Conservation (phyloP, 2,888 invertebrate species). For the Cylindroiulus punctatus region DNA sequence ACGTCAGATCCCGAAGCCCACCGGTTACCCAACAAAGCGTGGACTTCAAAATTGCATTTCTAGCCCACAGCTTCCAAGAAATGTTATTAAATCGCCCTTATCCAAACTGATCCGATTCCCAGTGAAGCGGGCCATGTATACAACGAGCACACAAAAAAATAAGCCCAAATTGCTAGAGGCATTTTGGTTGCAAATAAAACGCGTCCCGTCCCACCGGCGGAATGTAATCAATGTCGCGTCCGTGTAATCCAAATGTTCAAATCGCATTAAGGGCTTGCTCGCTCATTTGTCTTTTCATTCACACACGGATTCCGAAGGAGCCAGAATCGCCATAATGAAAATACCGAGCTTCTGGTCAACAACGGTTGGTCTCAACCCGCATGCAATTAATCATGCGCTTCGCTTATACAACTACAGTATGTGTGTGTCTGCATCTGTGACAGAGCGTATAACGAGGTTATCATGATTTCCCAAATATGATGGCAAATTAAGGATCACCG, state of each 20-base stretch:
- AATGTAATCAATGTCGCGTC: slow-evolving; percentile 37
- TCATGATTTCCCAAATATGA: slow-evolving; percentile 45
- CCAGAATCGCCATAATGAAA: slow-evolving; percentile 30
- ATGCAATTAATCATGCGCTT: slow-evolving; percentile 26
- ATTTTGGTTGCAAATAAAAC: slow-evolving; percentile 28
- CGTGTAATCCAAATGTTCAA: slow-evolving; percentile 35
- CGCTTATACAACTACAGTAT: no score
- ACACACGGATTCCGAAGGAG: slow-evolving; percentile 14
- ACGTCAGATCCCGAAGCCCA: neutral
- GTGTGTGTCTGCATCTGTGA: neutral
- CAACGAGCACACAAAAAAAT: neutral
- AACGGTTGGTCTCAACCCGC: neutral
- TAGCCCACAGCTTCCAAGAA: slow-evolving; percentile 34
- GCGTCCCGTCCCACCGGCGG: slow-evolving; percentile 10
- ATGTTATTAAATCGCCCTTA: slow-evolving; percentile 45
- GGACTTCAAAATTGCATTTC: slow-evolving; percentile 41
- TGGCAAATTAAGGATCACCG: slow-evolving; percentile 40
- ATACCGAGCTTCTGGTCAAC: slow-evolving; percentile 30
- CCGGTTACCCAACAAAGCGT: slow-evolving; percentile 8
- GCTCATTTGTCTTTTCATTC: slow-evolving; percentile 47
- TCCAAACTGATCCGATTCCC: slow-evolving; percentile 43
- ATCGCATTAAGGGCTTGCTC: slow-evolving; percentile 17
- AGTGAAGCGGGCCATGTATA: slow-evolving; percentile 31
- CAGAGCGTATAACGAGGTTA: slow-evolving; percentile 32
- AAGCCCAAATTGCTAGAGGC: slow-evolving; percentile 22